Base-by-base conservation (phyloP, 2,113 vertebrate genomes). In the Gadus chalcogrammus region DNA sequence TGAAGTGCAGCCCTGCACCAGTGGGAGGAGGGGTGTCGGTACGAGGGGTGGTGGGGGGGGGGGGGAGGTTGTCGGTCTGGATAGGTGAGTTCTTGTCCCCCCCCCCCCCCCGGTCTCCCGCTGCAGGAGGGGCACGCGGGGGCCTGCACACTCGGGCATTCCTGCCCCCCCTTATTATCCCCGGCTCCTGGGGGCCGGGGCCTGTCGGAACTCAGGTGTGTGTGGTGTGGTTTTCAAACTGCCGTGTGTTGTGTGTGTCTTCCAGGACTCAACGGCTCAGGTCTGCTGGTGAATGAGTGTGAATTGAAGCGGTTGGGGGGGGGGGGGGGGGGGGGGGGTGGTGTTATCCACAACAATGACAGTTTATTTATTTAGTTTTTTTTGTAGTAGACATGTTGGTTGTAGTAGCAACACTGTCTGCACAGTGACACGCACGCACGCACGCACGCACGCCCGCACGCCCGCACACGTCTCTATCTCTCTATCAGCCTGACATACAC, bases 1-100 rank as follows among this genome's bases (percentile, higher is more conserved):
- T 86, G 81, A 81, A 87, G 84, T 79, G 79, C 73, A 87, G 84
- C 79, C 82, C 85, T 89, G 85, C 87, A 90, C 85, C 85, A 71
- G 9, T 79, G 73, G 0, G 31, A 72, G 71, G 35, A 5, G 74
- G 85, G 76, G 68, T 82, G 67, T 73, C 60, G 12, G 8, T 24
- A 20, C 6, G 60, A 9, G 74, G 7, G 17, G 22, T 55, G 17
- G 22, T 55, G 66, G 70, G 11, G 8, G 61, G 12, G 68, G 2
- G 2, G 20, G 70, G 48, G 15, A 22, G 12, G 59, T 55, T 64
- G 31, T 31, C 5, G 3, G 31, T 31, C 5, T 31, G 31, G 31
- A 31, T 1, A 31, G 31, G 31, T 6, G 31, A 0, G 31, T 31
- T 31, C 31, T 31, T 31, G 31, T 31, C n/a, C n/a, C n/a, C n/a